A percentile compares a stretch with the other conserved stretches of the same genome.
These are phyloP conservation scores for Drosophila jambulina DNA, from an alignment of 1,140 invertebrate genomes.

Conservation along the genomic window DNA sequence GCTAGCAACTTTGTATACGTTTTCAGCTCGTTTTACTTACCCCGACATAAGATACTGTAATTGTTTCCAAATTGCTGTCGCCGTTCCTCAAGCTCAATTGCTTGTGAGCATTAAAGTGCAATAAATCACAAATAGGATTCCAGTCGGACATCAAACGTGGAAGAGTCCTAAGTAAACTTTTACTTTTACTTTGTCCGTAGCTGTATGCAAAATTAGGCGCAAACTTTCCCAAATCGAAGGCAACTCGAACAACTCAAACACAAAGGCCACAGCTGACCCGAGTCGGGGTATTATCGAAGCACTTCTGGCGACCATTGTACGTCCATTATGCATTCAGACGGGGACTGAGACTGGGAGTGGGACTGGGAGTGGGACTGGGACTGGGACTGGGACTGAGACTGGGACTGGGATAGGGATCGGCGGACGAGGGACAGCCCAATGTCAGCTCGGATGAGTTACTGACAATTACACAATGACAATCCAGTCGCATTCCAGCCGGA, in stretches of 20 bases:
- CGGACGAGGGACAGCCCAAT: neutral
- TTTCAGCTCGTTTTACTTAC: slow-evolving; percentile 8
- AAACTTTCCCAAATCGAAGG: slow-evolving; percentile 38
- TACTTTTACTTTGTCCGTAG: slow-evolving; percentile 2
- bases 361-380: neutral
- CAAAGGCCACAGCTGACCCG: slow-evolving; percentile 20
- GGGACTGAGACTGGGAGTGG: neutral
- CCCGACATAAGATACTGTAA: slow-evolving; percentile 34
- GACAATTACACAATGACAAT: slow-evolving; percentile 43
- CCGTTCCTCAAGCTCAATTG: slow-evolving; percentile 4
- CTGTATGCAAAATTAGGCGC: slow-evolving; percentile 46
- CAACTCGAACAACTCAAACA: slow-evolving; percentile 21
- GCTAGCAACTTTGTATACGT: slow-evolving; percentile 27
- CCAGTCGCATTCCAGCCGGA: neutral
- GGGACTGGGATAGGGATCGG: neutral
- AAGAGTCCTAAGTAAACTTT: slow-evolving; percentile 33
- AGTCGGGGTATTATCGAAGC: slow-evolving; percentile 44
- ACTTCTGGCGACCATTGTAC: slow-evolving; percentile 35
- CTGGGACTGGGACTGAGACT: neutral
- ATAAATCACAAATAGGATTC: slow-evolving; percentile 63
- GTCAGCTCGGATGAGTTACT: slow-evolving; percentile 15
- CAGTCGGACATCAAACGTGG: slow-evolving; percentile 29
- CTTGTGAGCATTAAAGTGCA: slow-evolving; percentile 22
- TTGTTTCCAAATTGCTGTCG: slow-evolving; percentile 15
- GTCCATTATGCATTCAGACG: slow-evolving; percentile 22